Evolutionary conservation across 2,113 vertebrate genomes (phyloP), one percentile per base, ranked within the genome.

Genomic region (Poicephalus gulielmi): DNA sequence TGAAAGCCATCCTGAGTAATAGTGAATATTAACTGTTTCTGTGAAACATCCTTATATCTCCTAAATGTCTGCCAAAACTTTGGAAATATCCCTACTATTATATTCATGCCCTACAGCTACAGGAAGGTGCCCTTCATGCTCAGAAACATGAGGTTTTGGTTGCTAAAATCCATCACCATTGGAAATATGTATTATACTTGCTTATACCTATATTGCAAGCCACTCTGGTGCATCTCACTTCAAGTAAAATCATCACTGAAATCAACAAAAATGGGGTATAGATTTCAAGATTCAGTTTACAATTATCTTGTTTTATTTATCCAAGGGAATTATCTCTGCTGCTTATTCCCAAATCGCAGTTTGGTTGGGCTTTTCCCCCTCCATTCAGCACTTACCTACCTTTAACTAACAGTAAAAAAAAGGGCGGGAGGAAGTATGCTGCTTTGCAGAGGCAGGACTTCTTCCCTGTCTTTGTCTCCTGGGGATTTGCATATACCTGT

Each of bases 361-460:
- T 89, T 27, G 12, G 18, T 28, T 74, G 0, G 1, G 5, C 23
- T 71, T 75, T 39, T 23, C 27, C 31, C 2, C 23, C 11, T 46
- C 44, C 33, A 33, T 57, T 74, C 25, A 75, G 35, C 30, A 63
- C 7, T 27, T 73, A 18, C 0, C 22, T 64, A 25, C 47, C 39
- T 43, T 73, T 81, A 60, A n/a, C 13, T 22, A 37, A 13, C 8
- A 44, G 7, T 20, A 57, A 79, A 11, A 66, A 35, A 69, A 91
- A 60, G 13, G 9, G 13, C 3, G 8, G 8, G 16, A n/a, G 9
- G 7, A 3, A 31, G 44, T 5, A 35, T 1, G 2, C 20, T 46
- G 30, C 35, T 75, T 44, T 76, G 57, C n/a, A 49, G 67, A 83
- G 17, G 11, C 25, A 81, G 37, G 35, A 17, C 44, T 66, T 88